phyloP scores from a whole-genome alignment of 2,888 invertebrate species.

The Tolmerus cingulatus region DNA sequence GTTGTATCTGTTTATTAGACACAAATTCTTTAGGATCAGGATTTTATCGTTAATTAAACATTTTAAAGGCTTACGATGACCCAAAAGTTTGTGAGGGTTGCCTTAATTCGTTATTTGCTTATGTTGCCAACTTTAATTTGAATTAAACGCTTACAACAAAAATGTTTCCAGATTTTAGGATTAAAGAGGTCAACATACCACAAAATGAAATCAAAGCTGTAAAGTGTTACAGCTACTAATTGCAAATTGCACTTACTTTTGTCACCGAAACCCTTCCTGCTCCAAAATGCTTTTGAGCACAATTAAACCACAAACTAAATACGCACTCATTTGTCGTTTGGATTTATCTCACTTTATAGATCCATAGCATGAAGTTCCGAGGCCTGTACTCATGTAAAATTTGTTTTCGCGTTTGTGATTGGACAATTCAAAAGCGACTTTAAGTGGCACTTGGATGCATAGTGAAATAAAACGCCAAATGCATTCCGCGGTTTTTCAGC shows the following conservation, averaged over 20 bases:
- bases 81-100: background rate
- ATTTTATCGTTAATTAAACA: background rate
- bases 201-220: background rate
- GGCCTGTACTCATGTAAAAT: background rate
- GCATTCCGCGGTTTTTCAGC: background rate
- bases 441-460: background rate
- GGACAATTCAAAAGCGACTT: background rate
- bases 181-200: background rate
- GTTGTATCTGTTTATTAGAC: background rate
- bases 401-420: background rate
- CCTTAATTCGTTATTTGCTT: background rate
- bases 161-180: background rate
- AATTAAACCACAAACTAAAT: background rate
- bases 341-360: background rate
- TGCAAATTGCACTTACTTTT: background rate
- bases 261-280: background rate
- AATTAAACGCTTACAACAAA: background rate
- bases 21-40: background rate
- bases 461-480: background rate
- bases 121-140: background rate
- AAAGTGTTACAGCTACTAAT: background rate
- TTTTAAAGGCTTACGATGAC: background rate
- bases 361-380: background rate
- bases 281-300: background rate
- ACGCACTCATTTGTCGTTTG: background rate